phyloP scores from a whole-genome alignment of 2,888 invertebrate species.

The Halictus ligatus region DNA sequence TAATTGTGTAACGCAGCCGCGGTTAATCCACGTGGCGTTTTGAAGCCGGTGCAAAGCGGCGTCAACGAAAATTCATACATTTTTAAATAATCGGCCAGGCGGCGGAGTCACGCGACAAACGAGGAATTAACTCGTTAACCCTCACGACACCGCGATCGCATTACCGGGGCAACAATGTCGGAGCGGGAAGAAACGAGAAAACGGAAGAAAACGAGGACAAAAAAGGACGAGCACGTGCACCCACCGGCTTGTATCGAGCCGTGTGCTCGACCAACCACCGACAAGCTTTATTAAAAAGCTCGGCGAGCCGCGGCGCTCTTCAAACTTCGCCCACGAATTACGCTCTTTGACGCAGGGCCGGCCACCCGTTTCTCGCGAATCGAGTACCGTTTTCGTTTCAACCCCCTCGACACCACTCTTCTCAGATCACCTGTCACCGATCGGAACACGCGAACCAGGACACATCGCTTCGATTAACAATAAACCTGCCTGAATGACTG shows the following conservation, averaged over 20 bases:
- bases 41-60: not conserved
- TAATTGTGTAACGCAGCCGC: slow-evolving; percentile 32
- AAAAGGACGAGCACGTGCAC: not conserved
- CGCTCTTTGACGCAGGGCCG: not conserved
- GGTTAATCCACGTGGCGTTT: slow-evolving; percentile 34
- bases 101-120: slow-evolving; percentile 53
- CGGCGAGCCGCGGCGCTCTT: not conserved
- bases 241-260: slow-evolving; percentile 7
- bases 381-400: not conserved
- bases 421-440: not conserved
- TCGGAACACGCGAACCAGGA: not conserved
- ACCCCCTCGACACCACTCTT: not conserved
- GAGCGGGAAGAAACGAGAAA: not conserved
- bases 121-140: slow-evolving; percentile 55
- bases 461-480: not conserved
- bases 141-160: slow-evolving; percentile 52
- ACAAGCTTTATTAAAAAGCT: slow-evolving; percentile 29
- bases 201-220: not conserved
- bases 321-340: slow-evolving; percentile 3
- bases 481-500: no score
- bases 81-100: slow-evolving; percentile 51
- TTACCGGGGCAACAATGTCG: slow-evolving; percentile 31
- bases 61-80: slow-evolving; percentile 41
- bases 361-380: not conserved
- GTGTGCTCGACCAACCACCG: not conserved